Conservation (phyloP, 2,888 invertebrate genomes). For the Ethmia dodecea region DNA sequence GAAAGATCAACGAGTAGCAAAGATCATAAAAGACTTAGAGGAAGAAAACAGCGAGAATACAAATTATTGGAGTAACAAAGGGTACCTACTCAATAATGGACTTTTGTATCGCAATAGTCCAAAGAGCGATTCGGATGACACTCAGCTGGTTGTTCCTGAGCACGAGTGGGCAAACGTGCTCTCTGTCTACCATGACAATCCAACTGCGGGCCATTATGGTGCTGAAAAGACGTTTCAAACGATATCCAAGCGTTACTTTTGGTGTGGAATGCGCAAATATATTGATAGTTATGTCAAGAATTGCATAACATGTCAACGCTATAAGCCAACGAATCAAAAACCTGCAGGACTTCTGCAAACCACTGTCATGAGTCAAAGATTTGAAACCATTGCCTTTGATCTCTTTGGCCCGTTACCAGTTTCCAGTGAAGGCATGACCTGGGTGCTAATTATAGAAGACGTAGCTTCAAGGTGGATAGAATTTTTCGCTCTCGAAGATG, state of each 20-base stretch:
- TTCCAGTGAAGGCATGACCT: constrained; percentile 11
- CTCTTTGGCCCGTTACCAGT: constrained; percentile 15
- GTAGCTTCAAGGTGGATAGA: constrained; percentile 21
- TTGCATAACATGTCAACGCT: too few species aligned
- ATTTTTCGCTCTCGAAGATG: constrained; percentile 18
- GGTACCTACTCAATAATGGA: constrained; percentile 24
- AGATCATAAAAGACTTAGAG: too few species aligned
- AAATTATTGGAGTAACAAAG: constrained; percentile 22
- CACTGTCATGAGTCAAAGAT: constrained; percentile 12
- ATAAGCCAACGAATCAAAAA: constrained; percentile 13
- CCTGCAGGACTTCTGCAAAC: too few species aligned
- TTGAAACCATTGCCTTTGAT: constrained; percentile 14
- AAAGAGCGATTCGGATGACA: constrained; percentile 15
- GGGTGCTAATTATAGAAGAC: constrained; percentile 24
- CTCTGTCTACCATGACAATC: constrained; percentile 17
- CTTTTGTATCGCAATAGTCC: constrained; percentile 21
- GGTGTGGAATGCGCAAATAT: constrained; percentile 22
- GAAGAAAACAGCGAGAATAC: too few species aligned
- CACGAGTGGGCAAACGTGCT: constrained; percentile 22
- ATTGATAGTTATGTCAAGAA: constrained; percentile 8
- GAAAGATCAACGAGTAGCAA: too few species aligned
- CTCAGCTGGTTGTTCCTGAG: constrained; percentile 24
- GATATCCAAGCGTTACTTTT: constrained; percentile 19
- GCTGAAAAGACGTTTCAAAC: constrained; percentile 13
- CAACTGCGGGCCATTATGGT: too few species aligned